Evolutionary conservation across 2,888 invertebrate genomes (phyloP).

Genomic region (Chelonus formosanus): DNA sequence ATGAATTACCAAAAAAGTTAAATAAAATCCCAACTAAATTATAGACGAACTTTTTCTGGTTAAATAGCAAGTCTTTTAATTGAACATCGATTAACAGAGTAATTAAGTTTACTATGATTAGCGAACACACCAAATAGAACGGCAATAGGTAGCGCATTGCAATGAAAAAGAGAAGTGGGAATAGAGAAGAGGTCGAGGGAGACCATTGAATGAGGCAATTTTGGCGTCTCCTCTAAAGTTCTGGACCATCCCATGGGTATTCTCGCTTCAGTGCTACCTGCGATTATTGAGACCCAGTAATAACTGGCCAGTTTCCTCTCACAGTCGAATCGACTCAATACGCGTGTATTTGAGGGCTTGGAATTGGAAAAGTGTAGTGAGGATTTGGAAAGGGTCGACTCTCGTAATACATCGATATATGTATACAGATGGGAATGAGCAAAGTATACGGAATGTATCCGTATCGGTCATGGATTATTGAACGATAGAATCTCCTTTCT

Average conservation of each 20-base stretch:
- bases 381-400: slow-evolving; percentile 7
- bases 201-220: slow-evolving; percentile 29
- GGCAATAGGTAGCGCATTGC: background rate
- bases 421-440: slow-evolving; percentile 12
- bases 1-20: too few relatives aligned
- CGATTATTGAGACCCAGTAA: slow-evolving; percentile 33
- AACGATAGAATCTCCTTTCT: slow-evolving; percentile 11
- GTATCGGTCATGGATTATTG: slow-evolving; percentile 22
- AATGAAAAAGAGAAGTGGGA: slow-evolving; percentile 1
- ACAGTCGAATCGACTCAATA: background rate
- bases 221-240: slow-evolving; percentile 16
- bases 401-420: background rate
- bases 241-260: slow-evolving; percentile 23
- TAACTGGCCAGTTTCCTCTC: slow-evolving; percentile 23
- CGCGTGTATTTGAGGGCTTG: slow-evolving; percentile 20
- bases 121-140: slow-evolving; percentile 8
- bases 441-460: slow-evolving; percentile 20
- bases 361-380: slow-evolving; percentile 5
- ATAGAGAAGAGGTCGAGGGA: background rate
- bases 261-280: slow-evolving; percentile 28
- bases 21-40: too few relatives aligned
- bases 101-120: slow-evolving; percentile 18
- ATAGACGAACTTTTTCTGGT: background rate
- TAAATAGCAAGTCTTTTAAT: slow-evolving; percentile 4
- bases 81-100: slow-evolving; percentile 5